phyloP scores from a whole-genome alignment of 2,888 invertebrate genomes.

The Amphipoea lucens region DNA sequence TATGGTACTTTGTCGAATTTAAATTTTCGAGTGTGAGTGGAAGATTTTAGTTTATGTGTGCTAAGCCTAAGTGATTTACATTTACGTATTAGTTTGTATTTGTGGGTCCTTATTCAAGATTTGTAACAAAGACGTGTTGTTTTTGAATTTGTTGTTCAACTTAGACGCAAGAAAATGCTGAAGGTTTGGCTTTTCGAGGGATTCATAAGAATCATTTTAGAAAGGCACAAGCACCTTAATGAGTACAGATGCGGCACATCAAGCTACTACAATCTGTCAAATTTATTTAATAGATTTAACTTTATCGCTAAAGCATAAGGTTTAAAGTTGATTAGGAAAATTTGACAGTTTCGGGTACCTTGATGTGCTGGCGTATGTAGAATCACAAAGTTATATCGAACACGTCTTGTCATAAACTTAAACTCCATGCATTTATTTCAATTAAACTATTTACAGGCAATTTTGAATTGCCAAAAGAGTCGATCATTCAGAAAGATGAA shows the following conservation, averaged over 20 bases:
- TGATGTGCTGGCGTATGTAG: no score
- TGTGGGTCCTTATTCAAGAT: neutral
- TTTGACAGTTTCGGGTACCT: no score
- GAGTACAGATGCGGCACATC: no score
- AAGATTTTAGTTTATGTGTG: slow-evolving; percentile 20
- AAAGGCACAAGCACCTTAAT: neutral
- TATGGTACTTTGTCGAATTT: slow-evolving; percentile 63
- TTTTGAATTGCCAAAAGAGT: neutral
- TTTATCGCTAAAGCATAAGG: no score
- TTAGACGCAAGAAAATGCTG: neutral
- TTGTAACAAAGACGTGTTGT: neutral
- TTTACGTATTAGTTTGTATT: slow-evolving; percentile 18
- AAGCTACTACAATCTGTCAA: no score
- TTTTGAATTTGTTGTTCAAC: neutral
- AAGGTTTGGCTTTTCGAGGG: accelerated
- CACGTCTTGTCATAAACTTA: neutral
- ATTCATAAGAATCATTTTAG: neutral
- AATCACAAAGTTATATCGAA: no score
- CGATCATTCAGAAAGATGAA: neutral
- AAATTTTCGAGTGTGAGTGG: slow-evolving; percentile 20
- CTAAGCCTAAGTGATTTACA: slow-evolving; percentile 24
- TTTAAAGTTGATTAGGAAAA: no score
- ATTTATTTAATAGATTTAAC: no score
- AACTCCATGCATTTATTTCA: no score
- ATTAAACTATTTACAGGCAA: no score